phyloP scores from a whole-genome alignment of 2,888 invertebrate genomes.

The Eupithecia exiguata region DNA sequence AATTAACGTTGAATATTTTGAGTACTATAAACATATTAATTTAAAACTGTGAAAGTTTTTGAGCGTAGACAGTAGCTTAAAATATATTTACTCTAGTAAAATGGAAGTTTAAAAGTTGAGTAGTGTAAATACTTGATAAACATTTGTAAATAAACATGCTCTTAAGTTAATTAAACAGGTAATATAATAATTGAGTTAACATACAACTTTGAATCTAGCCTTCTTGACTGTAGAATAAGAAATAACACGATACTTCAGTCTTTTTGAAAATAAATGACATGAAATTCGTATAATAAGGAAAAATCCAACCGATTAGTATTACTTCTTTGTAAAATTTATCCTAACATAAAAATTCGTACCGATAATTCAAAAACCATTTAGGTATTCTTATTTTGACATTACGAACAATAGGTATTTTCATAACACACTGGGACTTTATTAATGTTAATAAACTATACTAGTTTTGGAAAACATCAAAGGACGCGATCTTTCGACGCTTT shows the following conservation, averaged over 20 bases:
- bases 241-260: slow-evolving; percentile 9
- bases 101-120: slow-evolving; percentile 16
- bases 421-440: neutral
- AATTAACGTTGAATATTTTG: slow-evolving; percentile 22
- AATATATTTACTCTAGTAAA: slow-evolving; percentile 36
- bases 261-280: slow-evolving; percentile 5
- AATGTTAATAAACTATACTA: neutral
- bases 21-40: slow-evolving; percentile 12
- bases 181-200: slow-evolving; percentile 23
- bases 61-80: slow-evolving; percentile 30
- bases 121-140: slow-evolving; percentile 32
- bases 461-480: neutral
- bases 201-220: neutral
- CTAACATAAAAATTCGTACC: slow-evolving; percentile 3
- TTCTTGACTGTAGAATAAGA: neutral
- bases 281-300: neutral
- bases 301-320: slow-evolving; percentile 1
- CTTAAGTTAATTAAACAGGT: slow-evolving; percentile 23
- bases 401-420: neutral
- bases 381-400: neutral
- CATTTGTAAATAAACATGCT: slow-evolving; percentile 33
- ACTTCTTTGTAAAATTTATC: neutral
- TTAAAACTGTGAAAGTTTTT: slow-evolving; percentile 18
- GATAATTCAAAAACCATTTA: neutral
- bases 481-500: neutral